Conservation (phyloP, 2,113 vertebrate genomes). For the Colius striatus region DNA sequence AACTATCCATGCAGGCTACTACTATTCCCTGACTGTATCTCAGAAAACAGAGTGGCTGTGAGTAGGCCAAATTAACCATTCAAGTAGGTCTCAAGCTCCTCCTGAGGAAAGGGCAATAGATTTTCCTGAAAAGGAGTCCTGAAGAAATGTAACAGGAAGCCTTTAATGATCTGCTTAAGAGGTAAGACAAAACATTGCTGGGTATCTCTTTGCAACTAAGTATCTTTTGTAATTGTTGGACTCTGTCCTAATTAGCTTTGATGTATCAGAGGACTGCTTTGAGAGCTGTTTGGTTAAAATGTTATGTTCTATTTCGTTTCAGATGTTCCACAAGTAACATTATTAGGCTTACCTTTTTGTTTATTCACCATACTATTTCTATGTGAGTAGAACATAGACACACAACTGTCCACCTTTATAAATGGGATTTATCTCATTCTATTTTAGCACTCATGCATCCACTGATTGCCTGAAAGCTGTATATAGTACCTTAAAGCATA, state of each 20-base stretch:
- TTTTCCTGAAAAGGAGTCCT: slow-evolving; percentile 62
- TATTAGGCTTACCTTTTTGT: slow-evolving; percentile 39
- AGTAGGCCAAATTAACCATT: background rate
- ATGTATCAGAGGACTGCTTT: slow-evolving; percentile 47
- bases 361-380: slow-evolving; percentile 26
- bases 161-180: slow-evolving; percentile 50
- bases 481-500: background rate
- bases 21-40: background rate
- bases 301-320: slow-evolving; percentile 63
- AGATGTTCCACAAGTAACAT: slow-evolving; percentile 21
- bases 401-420: background rate
- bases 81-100: slow-evolving; percentile 1
- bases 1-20: background rate
- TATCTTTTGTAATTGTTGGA: slow-evolving; percentile 66
- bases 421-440: background rate
- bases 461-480: background rate
- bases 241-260: slow-evolving; percentile 49
- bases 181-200: slow-evolving; percentile 41
- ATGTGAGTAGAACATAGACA: background rate
- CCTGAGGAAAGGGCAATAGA: background rate
- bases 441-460: background rate
- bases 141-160: slow-evolving; percentile 54
- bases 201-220: slow-evolving; percentile 52
- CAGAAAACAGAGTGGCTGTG: background rate
- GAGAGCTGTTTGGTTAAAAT: slow-evolving; percentile 54